phyloP scores from a whole-genome alignment of 2,797 vertebrate species.

The Gadopsis bispinosus region DNA sequence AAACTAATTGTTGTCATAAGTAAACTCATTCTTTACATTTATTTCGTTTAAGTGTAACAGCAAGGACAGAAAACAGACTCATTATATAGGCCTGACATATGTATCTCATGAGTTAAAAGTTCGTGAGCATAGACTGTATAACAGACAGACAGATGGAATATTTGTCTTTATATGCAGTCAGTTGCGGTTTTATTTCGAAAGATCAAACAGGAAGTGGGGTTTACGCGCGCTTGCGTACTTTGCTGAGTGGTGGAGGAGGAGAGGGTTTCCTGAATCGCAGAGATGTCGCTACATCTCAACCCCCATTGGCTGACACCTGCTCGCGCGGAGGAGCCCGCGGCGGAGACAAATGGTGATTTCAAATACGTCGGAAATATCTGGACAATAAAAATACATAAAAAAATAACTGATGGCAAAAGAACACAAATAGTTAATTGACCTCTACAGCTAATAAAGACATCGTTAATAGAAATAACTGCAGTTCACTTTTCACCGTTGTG shows the following conservation, averaged over 20 bases:
- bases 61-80: neutral
- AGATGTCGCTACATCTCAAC: slow-evolving; percentile 58
- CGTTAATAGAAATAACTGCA: too few relatives aligned
- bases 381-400: too few relatives aligned
- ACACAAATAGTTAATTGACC: too few relatives aligned
- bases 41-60: neutral
- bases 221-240: rapidly evolving
- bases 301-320: slow-evolving; percentile 56
- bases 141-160: too few relatives aligned
- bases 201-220: rapidly evolving
- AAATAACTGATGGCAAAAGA: too few relatives aligned
- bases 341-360: neutral
- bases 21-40: neutral
- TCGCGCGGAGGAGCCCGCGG: slow-evolving; percentile 15
- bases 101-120: neutral
- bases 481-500: too few relatives aligned
- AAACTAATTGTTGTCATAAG: neutral
- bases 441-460: too few relatives aligned
- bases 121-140: too few relatives aligned
- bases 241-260: slow-evolving; percentile 18
- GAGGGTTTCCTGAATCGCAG: slow-evolving; percentile 51
- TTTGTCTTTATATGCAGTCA: too few relatives aligned
- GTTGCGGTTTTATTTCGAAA: slow-evolving; percentile 44
- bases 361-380: neutral
- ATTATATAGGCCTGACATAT: too few relatives aligned